Evolutionary conservation across 2,888 invertebrate species (phyloP).

Genomic region (Aplocera efformata): DNA sequence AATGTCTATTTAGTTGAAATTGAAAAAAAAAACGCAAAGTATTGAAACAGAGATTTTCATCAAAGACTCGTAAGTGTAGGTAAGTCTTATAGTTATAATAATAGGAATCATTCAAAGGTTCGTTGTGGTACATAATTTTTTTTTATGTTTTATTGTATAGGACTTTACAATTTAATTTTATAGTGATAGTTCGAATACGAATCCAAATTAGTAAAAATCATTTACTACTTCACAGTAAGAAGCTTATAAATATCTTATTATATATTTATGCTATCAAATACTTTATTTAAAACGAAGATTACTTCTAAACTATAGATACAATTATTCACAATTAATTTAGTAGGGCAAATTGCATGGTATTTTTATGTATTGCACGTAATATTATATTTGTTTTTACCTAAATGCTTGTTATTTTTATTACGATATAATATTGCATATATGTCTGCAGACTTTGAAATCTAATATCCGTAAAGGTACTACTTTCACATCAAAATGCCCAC

Average conservation of each 20-base stretch:
- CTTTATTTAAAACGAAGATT: slow-evolving; percentile 17
- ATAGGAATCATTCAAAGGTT: too few species aligned
- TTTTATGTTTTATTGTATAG: too few species aligned
- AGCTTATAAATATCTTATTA: slow-evolving; percentile 21
- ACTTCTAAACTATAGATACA: slow-evolving; percentile 26
- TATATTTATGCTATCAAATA: slow-evolving; percentile 9
- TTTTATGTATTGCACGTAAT: slow-evolving; percentile 24
- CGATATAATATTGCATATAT: slow-evolving; percentile 1
- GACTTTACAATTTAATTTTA: too few species aligned
- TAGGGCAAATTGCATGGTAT: slow-evolving; percentile 19
- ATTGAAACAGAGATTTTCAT: too few species aligned
- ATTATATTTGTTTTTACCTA: slow-evolving; percentile 4
- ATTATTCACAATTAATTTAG: slow-evolving; percentile 31
- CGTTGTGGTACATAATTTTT: too few species aligned
- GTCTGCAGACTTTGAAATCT: not conserved
- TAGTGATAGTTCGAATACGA: slow-evolving; percentile 5
- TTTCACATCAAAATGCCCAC: slow-evolving; percentile 33
- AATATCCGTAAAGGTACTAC: too few species aligned
- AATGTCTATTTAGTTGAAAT: too few species aligned
- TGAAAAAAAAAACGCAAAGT: too few species aligned
- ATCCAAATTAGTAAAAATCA: slow-evolving; percentile 26
- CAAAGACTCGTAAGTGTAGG: too few species aligned
- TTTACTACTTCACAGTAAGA: slow-evolving; percentile 27
- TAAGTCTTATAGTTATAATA: too few species aligned
- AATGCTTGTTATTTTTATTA: slow-evolving; percentile 7